phyloP scores from a whole-genome alignment of 2,797 vertebrate genomes.

The Menidia menidia region DNA sequence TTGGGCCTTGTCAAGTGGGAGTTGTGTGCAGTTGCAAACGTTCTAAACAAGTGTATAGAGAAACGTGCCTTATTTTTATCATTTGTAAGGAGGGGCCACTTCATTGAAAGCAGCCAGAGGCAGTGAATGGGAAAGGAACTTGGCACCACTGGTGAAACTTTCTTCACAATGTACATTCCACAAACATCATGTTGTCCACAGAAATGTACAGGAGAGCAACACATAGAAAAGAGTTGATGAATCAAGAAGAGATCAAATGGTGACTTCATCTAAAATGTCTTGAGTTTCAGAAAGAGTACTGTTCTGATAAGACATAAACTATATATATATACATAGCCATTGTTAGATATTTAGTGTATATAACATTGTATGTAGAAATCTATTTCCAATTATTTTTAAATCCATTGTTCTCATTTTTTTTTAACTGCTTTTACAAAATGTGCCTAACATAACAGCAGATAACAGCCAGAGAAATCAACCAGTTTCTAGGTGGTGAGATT shows the following conservation, averaged over 20 bases:
- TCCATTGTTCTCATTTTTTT: too few species aligned
- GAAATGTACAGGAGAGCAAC: slow-evolving; percentile 25
- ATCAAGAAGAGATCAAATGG: neutral
- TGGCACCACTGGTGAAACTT: slow-evolving; percentile 46
- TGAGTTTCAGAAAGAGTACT: neutral
- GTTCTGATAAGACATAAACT: neutral
- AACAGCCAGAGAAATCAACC: slow-evolving; percentile 10
- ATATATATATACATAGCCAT: too few species aligned
- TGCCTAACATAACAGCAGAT: neutral
- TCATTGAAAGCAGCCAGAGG: slow-evolving; percentile 68
- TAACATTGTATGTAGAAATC: too few species aligned
- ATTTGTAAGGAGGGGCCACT: slow-evolving; percentile 61
- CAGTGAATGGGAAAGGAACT: slow-evolving; percentile 59
- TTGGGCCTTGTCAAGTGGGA: slow-evolving; percentile 48
- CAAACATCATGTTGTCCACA: slow-evolving; percentile 42
- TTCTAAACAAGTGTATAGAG: slow-evolving; percentile 72
- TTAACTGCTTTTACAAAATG: neutral
- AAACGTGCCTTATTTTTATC: slow-evolving; percentile 76
- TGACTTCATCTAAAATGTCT: neutral
- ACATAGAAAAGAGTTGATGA: neutral
- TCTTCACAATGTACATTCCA: slow-evolving; percentile 53
- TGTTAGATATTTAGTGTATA: too few species aligned
- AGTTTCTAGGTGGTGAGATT: neutral
- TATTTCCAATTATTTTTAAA: too few species aligned
- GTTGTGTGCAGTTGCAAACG: slow-evolving; percentile 71